Evolutionary conservation across 2,113 vertebrate genomes (phyloP).

Genomic region (Ceuthmochares aereus): DNA sequence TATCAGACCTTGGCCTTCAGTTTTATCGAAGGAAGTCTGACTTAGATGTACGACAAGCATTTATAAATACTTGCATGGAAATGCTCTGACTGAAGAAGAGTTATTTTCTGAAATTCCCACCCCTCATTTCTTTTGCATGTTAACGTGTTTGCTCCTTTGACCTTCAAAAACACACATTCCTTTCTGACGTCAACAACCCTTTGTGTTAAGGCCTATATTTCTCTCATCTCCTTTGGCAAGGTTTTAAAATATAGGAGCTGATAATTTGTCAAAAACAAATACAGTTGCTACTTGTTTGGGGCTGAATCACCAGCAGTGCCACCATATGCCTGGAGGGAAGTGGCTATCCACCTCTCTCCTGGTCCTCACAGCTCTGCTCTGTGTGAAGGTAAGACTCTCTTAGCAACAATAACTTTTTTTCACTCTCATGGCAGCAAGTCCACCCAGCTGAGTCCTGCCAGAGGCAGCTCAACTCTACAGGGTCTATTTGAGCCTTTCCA

Average conservation of each 20-base stretch:
- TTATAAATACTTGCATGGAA: neutral
- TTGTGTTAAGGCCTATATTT: neutral
- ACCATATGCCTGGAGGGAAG: neutral
- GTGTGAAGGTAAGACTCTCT: neutral
- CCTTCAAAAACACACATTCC: neutral
- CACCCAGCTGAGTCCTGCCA: rapidly evolving
- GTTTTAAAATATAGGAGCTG: neutral
- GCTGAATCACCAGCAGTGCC: neutral
- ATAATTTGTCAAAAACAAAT: neutral
- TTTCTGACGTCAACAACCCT: neutral
- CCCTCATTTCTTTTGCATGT: neutral
- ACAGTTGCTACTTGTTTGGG: neutral
- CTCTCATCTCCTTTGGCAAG: neutral
- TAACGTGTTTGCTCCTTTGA: neutral
- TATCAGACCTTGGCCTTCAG: neutral
- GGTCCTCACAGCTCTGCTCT: neutral
- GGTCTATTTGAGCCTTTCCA: neutral
- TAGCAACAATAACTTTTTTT: neutral
- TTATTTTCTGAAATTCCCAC: neutral
- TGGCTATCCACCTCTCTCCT: neutral
- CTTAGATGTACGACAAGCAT: neutral
- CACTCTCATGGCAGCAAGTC: rapidly evolving
- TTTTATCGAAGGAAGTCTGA: neutral
- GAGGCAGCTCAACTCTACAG: neutral
- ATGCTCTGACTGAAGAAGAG: neutral